Percentiles rank a stretch among this genome's conserved stretches.
These are phyloP conservation scores for Mastigias papua DNA, from an alignment of 30 jellyfish, hydroid and myxozoan genomes.

Conservation along the genomic window DNA sequence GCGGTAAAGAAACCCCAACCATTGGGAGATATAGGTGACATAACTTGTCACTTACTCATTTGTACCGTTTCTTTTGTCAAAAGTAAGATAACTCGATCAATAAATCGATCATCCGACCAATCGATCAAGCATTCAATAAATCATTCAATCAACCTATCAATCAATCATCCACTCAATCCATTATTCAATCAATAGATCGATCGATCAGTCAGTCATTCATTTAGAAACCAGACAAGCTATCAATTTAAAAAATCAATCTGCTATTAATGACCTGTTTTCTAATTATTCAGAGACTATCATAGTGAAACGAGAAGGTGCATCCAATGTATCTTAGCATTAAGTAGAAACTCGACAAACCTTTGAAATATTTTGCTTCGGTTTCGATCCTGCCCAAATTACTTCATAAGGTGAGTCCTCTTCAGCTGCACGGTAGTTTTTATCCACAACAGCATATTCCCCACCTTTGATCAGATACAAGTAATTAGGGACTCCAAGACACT, in stretches of 20 bases:
- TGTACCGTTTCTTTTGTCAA: no score
- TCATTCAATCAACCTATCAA: background rate
- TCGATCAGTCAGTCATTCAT: background rate
- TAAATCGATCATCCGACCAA: background rate
- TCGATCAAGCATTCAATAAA: background rate
- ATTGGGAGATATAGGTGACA: no score
- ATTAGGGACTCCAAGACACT: background rate
- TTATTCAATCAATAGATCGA: background rate
- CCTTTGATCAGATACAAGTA: background rate
- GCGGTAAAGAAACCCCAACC: no score
- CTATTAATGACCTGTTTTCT: background rate
- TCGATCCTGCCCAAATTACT: background rate
- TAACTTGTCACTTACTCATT: no score
- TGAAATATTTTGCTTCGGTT: background rate
- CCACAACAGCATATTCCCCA: background rate
- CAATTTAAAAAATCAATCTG: background rate
- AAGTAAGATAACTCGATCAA: background rate
- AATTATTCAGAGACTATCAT: background rate
- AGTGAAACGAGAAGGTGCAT: background rate
- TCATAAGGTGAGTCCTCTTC: slow-evolving; percentile 6
- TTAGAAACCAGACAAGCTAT: background rate
- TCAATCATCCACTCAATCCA: background rate
- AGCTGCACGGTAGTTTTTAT: background rate
- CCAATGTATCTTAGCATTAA: background rate
- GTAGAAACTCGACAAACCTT: background rate